These are phyloP conservation scores for Ephestia elutella DNA, from an alignment of 1,140 invertebrate species.

Conservation along the genomic window DNA sequence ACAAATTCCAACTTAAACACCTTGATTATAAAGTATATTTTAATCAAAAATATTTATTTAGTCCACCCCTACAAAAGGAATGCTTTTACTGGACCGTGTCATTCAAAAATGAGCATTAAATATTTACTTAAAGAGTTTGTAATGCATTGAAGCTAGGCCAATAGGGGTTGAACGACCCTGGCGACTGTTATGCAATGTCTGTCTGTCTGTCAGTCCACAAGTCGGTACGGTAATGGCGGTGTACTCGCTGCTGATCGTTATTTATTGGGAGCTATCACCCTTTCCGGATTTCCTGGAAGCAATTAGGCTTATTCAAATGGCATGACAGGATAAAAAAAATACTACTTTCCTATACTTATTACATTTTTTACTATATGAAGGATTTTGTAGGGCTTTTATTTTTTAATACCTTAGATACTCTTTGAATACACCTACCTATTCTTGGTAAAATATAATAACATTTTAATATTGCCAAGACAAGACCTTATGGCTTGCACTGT, in stretches of 20 bases:
- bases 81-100: neutral
- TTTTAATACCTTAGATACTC: no score
- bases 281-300: neutral
- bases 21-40: neutral
- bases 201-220: conserved; percentile 19
- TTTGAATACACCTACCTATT: no score
- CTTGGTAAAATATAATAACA: no score
- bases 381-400: no score
- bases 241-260: conserved; percentile 10
- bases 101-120: conserved; percentile 3
- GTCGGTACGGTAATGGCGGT: conserved; percentile 15
- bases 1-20: neutral
- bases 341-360: no score
- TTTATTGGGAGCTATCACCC: conserved; percentile 9
- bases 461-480: no score
- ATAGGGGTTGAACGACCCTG: conserved; percentile 33
- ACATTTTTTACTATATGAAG: no score
- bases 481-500: no score
- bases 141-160: neutral
- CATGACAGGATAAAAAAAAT: no score
- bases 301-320: neutral
- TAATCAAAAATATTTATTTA: neutral
- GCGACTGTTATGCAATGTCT: conserved; percentile 15
- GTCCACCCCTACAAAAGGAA: neutral
- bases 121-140: neutral